Percentiles rank a stretch among this genome's conserved stretches.
phyloP scores from a whole-genome alignment of 2,888 invertebrate species.

The Nomada flava region DNA sequence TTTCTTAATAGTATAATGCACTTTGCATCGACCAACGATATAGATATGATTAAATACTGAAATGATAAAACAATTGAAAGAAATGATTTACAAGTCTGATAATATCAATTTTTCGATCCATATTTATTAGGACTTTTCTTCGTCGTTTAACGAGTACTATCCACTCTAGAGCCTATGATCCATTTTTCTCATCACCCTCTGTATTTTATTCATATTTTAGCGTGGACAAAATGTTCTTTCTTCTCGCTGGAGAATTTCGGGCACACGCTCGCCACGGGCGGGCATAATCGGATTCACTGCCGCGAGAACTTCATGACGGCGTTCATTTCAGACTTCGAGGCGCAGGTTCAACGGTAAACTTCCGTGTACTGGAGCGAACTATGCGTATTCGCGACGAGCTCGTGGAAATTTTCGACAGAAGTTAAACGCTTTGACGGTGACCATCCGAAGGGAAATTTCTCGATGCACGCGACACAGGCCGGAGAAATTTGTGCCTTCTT shows the following conservation, averaged over 20 bases:
- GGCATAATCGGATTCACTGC: slow-evolving; percentile 63
- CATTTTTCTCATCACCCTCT: too few species aligned
- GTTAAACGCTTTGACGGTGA: slow-evolving; percentile 50
- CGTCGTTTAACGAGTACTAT: too few species aligned
- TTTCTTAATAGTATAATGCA: too few species aligned
- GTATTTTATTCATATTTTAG: neutral
- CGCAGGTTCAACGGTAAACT: slow-evolving; percentile 25
- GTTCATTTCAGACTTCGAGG: slow-evolving; percentile 59
- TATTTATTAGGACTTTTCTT: too few species aligned
- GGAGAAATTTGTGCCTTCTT: neutral
- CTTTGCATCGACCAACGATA: too few species aligned
- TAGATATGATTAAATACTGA: too few species aligned
- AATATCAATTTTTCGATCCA: too few species aligned
- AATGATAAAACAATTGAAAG: too few species aligned
- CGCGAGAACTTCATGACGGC: slow-evolving; percentile 47
- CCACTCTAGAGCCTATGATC: too few species aligned
- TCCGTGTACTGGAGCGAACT: slow-evolving; percentile 35
- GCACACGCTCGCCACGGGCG: slow-evolving; percentile 19
- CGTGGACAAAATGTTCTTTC: neutral
- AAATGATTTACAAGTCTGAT: too few species aligned
- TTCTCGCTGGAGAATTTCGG: slow-evolving; percentile 15
- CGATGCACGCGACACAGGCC: slow-evolving; percentile 19
- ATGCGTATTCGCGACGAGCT: slow-evolving; percentile 51
- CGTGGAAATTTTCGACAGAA: slow-evolving; percentile 43
- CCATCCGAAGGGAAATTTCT: slow-evolving; percentile 43